Evolutionary conservation across 1,140 invertebrate genomes (phyloP).

Genomic region (Drosophila quadrilineata): DNA sequence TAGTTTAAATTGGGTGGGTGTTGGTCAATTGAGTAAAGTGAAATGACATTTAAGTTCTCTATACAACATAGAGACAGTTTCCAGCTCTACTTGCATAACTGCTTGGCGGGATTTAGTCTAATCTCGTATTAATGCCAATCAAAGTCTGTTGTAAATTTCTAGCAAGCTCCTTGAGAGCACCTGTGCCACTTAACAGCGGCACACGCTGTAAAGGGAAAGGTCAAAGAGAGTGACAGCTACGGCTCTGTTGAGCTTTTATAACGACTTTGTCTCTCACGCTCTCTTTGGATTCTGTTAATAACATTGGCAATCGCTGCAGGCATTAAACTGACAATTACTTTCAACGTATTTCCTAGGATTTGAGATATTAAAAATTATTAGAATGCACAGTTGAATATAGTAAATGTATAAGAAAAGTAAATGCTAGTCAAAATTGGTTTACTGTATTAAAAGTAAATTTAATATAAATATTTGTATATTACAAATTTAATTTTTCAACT

Average conservation of each 20-base stretch:
- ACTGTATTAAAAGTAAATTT: too few species aligned
- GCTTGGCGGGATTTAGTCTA: constrained; percentile 2
- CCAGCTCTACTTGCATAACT: neutral
- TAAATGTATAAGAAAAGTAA: too few species aligned
- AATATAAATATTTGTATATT: neutral
- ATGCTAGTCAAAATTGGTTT: too few species aligned
- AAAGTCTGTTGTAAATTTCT: constrained; percentile 1
- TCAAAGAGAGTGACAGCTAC: neutral
- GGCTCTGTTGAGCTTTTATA: constrained; percentile 13
- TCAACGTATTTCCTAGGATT: too few species aligned
- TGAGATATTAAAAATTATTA: too few species aligned
- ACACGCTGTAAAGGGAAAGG: neutral
- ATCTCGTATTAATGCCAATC: constrained; percentile 10
- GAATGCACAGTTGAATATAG: too few species aligned
- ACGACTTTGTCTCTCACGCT: neutral
- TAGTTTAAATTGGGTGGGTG: constrained; percentile 66
- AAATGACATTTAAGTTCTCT: constrained; percentile 42
- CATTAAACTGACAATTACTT: too few species aligned
- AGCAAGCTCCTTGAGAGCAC: constrained; percentile 2
- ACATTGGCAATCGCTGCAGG: too few species aligned
- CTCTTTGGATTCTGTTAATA: neutral
- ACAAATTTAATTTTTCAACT: neutral
- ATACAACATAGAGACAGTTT: neutral
- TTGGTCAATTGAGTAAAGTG: constrained; percentile 45
- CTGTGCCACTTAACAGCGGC: constrained; percentile 20